Evolutionary conservation across 2,797 vertebrate species (phyloP).

Genomic region (Myotis daubentonii): DNA sequence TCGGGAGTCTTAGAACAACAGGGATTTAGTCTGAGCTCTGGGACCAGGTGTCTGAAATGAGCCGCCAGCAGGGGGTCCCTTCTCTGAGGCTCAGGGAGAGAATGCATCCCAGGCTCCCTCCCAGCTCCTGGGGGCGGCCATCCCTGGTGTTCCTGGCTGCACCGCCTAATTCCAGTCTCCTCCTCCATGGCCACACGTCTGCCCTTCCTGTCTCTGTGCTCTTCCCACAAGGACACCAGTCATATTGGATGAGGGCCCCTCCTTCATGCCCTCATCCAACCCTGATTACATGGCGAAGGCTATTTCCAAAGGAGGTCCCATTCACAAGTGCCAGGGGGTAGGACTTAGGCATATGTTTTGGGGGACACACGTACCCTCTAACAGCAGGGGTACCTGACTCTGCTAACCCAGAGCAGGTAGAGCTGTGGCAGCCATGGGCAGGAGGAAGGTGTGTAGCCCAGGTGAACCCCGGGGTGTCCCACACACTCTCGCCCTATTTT

Average conservation of each 20-base stretch:
- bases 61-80: neutral
- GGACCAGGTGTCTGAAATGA: neutral
- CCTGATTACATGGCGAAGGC: neutral
- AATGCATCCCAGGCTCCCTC: neutral
- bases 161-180: neutral
- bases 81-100: neutral
- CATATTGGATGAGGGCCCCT: neutral
- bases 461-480: neutral
- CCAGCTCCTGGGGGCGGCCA: neutral
- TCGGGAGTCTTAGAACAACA: neutral
- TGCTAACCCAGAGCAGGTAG: neutral
- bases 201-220: neutral
- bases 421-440: neutral
- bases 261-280: neutral
- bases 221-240: neutral
- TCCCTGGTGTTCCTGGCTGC: neutral
- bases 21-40: neutral
- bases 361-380: neutral
- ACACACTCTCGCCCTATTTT: neutral
- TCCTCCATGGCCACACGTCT: neutral
- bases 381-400: neutral
- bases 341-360: neutral
- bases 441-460: neutral
- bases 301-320: neutral
- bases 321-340: neutral